Conservation (phyloP, 2,797 vertebrate species). For the Spizella passerina region DNA sequence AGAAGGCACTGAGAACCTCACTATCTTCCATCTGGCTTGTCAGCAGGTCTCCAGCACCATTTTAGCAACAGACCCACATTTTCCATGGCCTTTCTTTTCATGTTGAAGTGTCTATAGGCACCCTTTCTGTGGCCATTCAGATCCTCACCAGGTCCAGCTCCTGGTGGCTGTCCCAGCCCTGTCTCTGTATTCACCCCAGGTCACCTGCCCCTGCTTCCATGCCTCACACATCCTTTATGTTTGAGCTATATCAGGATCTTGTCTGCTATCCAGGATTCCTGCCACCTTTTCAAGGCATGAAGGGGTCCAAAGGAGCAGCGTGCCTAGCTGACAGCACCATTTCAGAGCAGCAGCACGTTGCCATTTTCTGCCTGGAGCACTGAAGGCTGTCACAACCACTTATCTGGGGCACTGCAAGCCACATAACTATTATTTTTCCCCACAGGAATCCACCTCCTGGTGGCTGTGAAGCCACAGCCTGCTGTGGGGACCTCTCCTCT, state of each 20-base stretch:
- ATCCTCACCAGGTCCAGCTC: fast-evolving
- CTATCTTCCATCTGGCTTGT: not conserved
- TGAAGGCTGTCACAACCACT: not conserved
- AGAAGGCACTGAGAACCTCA: not conserved
- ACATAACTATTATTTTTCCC: not conserved
- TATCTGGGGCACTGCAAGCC: not conserved
- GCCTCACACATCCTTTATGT: not conserved
- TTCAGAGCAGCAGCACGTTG: not conserved
- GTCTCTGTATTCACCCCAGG: not conserved
- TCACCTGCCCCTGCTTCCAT: not conserved
- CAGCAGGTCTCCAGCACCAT: not conserved
- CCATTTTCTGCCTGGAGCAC: not conserved
- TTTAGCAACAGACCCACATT: not conserved
- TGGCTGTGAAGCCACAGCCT: not conserved
- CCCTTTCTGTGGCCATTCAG: not conserved
- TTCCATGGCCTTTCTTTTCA: not conserved
- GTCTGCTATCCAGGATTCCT: not conserved
- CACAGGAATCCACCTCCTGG: not conserved
- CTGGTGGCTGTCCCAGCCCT: not conserved
- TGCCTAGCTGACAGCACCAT: not conserved
- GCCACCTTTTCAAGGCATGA: not conserved
- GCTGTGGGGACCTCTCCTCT: not conserved
- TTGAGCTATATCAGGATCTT: not conserved
- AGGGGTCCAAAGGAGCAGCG: not conserved
- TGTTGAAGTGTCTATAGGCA: not conserved